Base-by-base conservation (phyloP, 1,140 invertebrate species). In the Mamestra configurata region DNA sequence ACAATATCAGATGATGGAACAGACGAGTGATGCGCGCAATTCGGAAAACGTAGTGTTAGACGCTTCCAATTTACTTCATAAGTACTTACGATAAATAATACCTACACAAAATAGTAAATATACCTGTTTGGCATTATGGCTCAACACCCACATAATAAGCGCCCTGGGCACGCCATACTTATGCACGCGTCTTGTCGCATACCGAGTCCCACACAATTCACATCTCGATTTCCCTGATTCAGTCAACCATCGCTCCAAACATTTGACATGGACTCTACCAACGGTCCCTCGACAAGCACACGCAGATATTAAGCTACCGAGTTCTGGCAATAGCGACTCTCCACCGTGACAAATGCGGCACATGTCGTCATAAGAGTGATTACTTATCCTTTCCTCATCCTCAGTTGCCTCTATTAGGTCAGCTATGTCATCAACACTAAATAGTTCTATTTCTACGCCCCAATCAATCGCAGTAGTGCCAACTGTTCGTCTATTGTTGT, bases 211-310 rank as follows among this genome's bases (percentile, higher is more conserved):
- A 84, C 96, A 97, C 2, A 97, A 87, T 85, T 97, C 96, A 85
- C 96, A 97, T 73, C 94, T 94, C 0, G 93, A 94, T 81, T 96
- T 96, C 4, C 96, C 96, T 1, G 96, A 96, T 84, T 97, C 96
- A 1, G 95, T 96, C 13, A 97, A 85, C 97, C 97, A 97, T 73
- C 96, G 93, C 86, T 97, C 97, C 37, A 97, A 91, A 81, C 97
- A 97, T 80, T 95, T 96, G 0, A 95, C 92, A 86, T 97, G 97
- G 4, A 97, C 95, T 71, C 96, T 89, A 13, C 96, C 97, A 59
- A 97, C 96, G 1, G 96, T 96, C 1, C 97, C 97, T 53, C 96
- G 92, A 84, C 97, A 97, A 31, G 95, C 95, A 89, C 95, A 96
- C 1, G 93, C 89, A 0, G 92, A 94, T 84, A 94, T 87, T 43